Evolutionary conservation across 2,113 vertebrate genomes (phyloP).

Genomic region (Sigmodon hispidus): DNA sequence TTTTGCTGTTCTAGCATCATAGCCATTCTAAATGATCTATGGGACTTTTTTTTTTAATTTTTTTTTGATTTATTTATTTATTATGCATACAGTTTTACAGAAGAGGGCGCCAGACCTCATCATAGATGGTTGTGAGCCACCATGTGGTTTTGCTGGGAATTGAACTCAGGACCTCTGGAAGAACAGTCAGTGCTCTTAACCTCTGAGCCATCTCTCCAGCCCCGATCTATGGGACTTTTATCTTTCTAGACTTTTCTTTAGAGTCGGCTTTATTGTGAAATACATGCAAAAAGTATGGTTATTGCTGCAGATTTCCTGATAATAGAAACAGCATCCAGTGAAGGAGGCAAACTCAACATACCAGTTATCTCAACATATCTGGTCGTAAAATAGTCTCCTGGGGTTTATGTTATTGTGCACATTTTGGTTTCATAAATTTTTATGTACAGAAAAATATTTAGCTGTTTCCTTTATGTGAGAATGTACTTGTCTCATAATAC

Average conservation of each 20-base stretch:
- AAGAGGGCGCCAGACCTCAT: no score
- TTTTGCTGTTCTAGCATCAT: neutral
- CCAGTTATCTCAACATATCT: rapidly evolving
- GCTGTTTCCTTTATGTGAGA: neutral
- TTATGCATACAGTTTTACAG: no score
- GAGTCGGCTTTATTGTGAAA: neutral
- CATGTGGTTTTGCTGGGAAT: no score
- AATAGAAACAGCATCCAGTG: neutral
- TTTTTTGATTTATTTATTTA: no score
- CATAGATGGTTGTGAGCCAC: no score
- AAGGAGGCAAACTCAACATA: rapidly evolving
- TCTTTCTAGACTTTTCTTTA: neutral
- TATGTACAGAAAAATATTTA: neutral
- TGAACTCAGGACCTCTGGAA: no score
- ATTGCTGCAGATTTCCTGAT: neutral
- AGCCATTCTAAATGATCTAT: rapidly evolving
- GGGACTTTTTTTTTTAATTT: rapidly evolving
- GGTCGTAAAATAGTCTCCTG: no score
- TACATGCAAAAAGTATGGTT: rapidly evolving
- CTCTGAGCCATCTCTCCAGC: no score
- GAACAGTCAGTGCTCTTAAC: no score
- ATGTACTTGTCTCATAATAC: neutral
- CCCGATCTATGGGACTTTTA: rapidly evolving
- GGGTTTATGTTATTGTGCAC: rapidly evolving
- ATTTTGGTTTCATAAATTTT: neutral